These are phyloP conservation scores for Laticauda colubrina DNA, from an alignment of 2,113 vertebrate genomes.

Conservation along the genomic window DNA sequence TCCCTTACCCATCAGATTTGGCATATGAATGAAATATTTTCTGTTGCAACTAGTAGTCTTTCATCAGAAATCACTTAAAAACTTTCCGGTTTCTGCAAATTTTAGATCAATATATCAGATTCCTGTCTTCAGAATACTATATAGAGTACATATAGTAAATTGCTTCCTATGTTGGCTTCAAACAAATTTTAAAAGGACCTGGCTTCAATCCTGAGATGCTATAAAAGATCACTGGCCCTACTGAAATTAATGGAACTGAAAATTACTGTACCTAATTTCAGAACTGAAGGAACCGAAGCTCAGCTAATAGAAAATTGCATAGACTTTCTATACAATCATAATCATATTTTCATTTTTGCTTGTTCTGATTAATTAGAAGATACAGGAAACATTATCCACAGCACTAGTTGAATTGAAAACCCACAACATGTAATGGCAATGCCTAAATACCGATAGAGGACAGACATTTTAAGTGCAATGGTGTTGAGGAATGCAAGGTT, in stretches of 20 bases:
- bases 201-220: background rate
- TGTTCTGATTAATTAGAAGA: constrained; percentile 29
- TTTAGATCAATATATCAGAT: background rate
- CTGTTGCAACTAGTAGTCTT: constrained; percentile 1
- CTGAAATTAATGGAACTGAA: constrained; percentile 25
- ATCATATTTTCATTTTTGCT: constrained; percentile 8
- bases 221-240: constrained; percentile 13
- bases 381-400: constrained; percentile 5
- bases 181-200: constrained; percentile 19
- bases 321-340: constrained; percentile 7
- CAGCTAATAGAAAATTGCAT: constrained; percentile 9
- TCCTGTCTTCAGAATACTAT: constrained; percentile 15
- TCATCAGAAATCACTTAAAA: constrained; percentile 34
- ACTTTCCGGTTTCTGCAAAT: constrained; percentile 24
- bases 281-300: background rate
- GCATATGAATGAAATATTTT: constrained; percentile 10
- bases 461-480: background rate
- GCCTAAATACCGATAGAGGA: background rate
- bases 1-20: background rate
- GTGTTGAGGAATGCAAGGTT: background rate
- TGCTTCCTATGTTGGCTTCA: constrained; percentile 27
- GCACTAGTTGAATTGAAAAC: background rate
- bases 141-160: constrained; percentile 32
- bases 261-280: constrained; percentile 21
- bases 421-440: background rate